phyloP scores from a whole-genome alignment of 2,888 invertebrate genomes.

The Diloba caeruleocephala region DNA sequence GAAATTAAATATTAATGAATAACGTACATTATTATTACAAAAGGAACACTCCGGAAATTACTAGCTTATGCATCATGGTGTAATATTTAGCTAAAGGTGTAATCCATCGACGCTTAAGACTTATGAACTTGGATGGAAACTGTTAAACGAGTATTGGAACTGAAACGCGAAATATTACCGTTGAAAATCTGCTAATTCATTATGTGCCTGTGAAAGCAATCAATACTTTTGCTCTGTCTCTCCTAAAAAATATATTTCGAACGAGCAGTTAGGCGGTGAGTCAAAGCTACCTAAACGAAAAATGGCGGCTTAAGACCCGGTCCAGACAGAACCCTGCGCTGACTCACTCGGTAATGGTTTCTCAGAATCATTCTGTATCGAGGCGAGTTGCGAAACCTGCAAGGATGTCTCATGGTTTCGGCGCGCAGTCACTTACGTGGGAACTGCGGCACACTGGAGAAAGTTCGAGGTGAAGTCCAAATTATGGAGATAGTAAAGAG shows the following conservation, averaged over 20 bases:
- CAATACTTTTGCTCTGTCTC: constrained; percentile 7
- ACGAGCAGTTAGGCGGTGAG: constrained; percentile 46
- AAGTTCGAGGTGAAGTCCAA: constrained; percentile 50
- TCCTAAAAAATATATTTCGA: constrained; percentile 21
- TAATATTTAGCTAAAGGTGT: constrained; percentile 36
- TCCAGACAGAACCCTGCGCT: constrained; percentile 67
- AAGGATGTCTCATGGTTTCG: constrained; percentile 66
- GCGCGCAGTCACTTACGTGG: constrained; percentile 57
- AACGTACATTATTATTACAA: constrained; percentile 58
- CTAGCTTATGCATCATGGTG: constrained; percentile 61
- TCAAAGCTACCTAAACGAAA: constrained; percentile 56
- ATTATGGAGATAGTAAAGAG: constrained; percentile 19
- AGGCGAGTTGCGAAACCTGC: constrained; percentile 76
- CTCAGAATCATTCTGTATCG: constrained; percentile 69
- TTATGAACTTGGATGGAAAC: constrained; percentile 36
- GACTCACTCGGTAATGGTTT: constrained; percentile 77
- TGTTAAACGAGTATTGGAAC: constrained; percentile 42
- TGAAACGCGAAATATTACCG: constrained; percentile 18
- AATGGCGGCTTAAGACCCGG: constrained; percentile 68
- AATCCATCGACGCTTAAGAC: constrained; percentile 43
- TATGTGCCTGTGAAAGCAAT: too few relatives aligned
- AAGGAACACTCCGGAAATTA: constrained; percentile 76
- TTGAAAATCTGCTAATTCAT: constrained; percentile 14
- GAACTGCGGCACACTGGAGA: constrained; percentile 56
- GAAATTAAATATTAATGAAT: constrained; percentile 72